These are phyloP conservation scores for Pollachius pollachius DNA, from an alignment of 2,113 vertebrate genomes.

Conservation along the genomic window DNA sequence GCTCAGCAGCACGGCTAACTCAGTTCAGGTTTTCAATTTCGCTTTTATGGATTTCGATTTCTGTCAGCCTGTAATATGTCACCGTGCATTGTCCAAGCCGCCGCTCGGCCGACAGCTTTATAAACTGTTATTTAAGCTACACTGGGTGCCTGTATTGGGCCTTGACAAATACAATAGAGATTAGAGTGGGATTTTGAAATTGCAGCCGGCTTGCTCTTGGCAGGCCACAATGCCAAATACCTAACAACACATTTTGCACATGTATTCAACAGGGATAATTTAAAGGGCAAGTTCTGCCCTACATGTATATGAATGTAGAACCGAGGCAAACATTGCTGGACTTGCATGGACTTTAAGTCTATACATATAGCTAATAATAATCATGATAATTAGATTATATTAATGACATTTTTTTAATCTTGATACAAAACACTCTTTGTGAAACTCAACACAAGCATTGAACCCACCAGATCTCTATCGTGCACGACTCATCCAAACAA, in stretches of 20 bases:
- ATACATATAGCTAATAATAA: no score
- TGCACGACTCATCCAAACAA: no score
- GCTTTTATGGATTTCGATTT: constrained; percentile 81
- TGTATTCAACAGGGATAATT: constrained; percentile 11
- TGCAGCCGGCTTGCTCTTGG: constrained; percentile 27
- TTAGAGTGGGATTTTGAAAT: constrained; percentile 53
- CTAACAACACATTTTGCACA: constrained; percentile 12
- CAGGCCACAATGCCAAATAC: constrained; percentile 20
- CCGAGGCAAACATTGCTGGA: not conserved
- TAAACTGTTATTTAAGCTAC: constrained; percentile 80
- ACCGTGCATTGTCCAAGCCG: constrained; percentile 74
- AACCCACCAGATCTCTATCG: no score
- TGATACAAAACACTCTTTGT: no score
- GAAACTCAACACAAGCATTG: no score
- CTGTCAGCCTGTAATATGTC: constrained; percentile 77
- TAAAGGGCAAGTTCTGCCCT: not conserved
- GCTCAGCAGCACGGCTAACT: constrained; percentile 63
- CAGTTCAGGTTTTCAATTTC: constrained; percentile 75
- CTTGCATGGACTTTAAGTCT: no score
- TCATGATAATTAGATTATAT: no score
- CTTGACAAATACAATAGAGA: constrained; percentile 74
- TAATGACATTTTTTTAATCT: no score
- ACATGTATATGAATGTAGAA: not conserved
- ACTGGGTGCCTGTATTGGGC: constrained; percentile 65
- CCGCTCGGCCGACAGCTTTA: constrained; percentile 76